These are phyloP conservation scores for Taxidea taxus DNA, from an alignment of 2,113 vertebrate species.

Conservation along the genomic window DNA sequence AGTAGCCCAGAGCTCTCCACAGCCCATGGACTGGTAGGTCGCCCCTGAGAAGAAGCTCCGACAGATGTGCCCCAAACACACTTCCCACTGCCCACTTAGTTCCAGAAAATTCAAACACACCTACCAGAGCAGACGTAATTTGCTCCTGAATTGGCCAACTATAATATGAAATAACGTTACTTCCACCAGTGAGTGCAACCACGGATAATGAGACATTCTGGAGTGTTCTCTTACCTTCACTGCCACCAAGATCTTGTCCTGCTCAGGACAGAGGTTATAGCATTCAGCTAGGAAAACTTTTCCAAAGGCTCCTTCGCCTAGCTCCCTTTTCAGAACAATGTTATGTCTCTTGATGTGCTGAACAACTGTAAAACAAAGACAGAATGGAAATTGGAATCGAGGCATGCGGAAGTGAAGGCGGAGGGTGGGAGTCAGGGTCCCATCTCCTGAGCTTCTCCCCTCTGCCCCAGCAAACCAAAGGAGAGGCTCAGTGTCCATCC, in stretches of 20 bases:
- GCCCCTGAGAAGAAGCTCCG: background rate
- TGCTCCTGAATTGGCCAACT: background rate
- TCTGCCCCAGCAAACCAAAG: fast-evolving
- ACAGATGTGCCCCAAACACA: background rate
- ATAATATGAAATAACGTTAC: background rate
- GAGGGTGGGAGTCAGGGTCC: fast-evolving
- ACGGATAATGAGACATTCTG: slow-evolving; percentile 47
- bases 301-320: slow-evolving; percentile 98
- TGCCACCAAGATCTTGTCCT: slow-evolving; percentile 98
- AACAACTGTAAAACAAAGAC: slow-evolving; percentile 90
- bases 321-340: slow-evolving; percentile 97
- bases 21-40: background rate
- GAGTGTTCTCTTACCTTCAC: slow-evolving; percentile 92
- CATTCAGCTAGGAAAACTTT: slow-evolving; percentile 99
- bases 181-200: background rate
- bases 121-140: background rate
- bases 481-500: background rate
- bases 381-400: slow-evolving; percentile 62
- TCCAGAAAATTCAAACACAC: background rate
- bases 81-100: background rate
- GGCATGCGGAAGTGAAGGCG: background rate
- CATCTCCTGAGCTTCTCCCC: background rate
- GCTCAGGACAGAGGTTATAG: slow-evolving; percentile 95
- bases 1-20: background rate
- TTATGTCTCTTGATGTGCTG: slow-evolving; percentile 99